Conservation (phyloP, 2,888 invertebrate genomes). For the Patella caerulea region DNA sequence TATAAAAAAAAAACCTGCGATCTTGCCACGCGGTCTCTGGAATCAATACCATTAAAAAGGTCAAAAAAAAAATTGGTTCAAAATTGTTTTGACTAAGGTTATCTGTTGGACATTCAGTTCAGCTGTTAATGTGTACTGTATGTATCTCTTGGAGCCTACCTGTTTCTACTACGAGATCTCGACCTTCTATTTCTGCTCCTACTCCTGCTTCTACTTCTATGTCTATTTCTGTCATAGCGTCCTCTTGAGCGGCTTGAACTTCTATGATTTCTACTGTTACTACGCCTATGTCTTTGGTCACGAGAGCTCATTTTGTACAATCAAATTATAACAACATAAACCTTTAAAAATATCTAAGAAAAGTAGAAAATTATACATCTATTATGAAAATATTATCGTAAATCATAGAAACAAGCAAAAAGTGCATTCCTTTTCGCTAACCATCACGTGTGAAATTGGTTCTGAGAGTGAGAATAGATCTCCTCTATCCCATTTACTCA, state of each 20-base stretch:
- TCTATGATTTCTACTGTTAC: conserved; percentile 32
- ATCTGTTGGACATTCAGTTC: neutral
- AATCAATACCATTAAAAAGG: too few relatives aligned
- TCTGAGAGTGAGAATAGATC: too few relatives aligned
- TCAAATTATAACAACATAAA: neutral
- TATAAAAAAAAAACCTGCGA: too few relatives aligned
- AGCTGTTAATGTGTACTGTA: neutral
- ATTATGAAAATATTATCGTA: too few relatives aligned
- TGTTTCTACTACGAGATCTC: conserved; percentile 4
- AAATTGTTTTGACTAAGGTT: conserved; percentile 3
- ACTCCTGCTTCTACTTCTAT: conserved; percentile 29
- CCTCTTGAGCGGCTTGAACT: conserved; percentile 26
- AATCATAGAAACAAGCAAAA: too few relatives aligned
- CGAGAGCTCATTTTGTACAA: conserved; percentile 22
- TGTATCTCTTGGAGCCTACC: conserved; percentile 20
- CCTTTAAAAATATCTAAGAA: neutral
- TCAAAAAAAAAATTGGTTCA: too few relatives aligned
- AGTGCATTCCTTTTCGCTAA: too few relatives aligned
- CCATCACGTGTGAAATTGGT: too few relatives aligned
- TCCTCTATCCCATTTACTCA: too few relatives aligned
- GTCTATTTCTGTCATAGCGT: conserved; percentile 28
- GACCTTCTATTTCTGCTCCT: neutral
- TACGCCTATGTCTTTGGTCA: conserved; percentile 27
- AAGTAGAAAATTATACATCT: neutral
- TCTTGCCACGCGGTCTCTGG: too few relatives aligned